These are phyloP conservation scores for Drosophila rellima DNA, from an alignment of 2,888 invertebrate genomes.

Conservation along the genomic window DNA sequence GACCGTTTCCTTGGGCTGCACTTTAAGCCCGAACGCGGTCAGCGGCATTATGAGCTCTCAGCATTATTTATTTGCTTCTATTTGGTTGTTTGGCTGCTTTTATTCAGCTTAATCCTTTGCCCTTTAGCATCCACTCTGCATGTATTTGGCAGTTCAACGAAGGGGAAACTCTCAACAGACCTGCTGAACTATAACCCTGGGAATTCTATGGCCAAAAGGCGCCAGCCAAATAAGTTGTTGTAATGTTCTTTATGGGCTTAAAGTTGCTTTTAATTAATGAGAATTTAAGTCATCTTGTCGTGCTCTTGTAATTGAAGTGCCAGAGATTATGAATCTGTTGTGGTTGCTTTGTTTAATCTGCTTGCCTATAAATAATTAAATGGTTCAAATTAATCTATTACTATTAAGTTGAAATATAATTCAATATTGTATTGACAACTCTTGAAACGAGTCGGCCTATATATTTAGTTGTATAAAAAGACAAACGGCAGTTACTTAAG, in stretches of 20 bases:
- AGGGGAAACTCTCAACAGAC: slow-evolving; percentile 14
- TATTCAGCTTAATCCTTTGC: slow-evolving; percentile 45
- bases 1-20: slow-evolving; percentile 37
- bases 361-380: too few species aligned
- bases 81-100: slow-evolving; percentile 25
- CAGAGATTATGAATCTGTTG: not conserved
- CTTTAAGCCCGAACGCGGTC: slow-evolving; percentile 37
- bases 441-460: not conserved
- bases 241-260: slow-evolving; percentile 10
- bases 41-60: slow-evolving; percentile 38
- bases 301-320: not conserved
- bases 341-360: not conserved
- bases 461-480: slow-evolving; percentile 2
- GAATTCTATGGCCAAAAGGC: slow-evolving; percentile 10
- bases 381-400: too few species aligned
- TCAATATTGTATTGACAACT: not conserved
- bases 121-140: slow-evolving; percentile 16
- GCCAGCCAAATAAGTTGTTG: slow-evolving; percentile 2
- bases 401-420: too few species aligned
- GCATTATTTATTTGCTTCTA: slow-evolving; percentile 38
- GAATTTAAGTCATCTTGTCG: not conserved
- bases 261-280: slow-evolving; percentile 3
- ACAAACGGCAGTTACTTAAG: not conserved
- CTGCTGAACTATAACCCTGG: slow-evolving; percentile 11
- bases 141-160: slow-evolving; percentile 8